phyloP scores from a whole-genome alignment of 2,113 vertebrate species.

The Sturnira hondurensis region DNA sequence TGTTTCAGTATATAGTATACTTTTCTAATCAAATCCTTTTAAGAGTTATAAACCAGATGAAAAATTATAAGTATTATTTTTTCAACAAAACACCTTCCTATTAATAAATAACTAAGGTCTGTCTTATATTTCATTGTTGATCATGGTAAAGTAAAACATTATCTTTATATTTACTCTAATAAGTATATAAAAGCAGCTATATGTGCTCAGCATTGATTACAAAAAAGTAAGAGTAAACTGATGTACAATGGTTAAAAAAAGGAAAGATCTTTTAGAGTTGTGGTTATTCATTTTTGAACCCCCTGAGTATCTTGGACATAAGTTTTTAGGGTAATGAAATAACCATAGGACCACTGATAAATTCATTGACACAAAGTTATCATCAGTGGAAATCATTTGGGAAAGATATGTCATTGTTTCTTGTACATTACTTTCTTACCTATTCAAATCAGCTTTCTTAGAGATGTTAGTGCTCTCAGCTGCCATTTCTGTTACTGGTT shows the following conservation, averaged over 20 bases:
- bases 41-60: neutral
- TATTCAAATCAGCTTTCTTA: neutral
- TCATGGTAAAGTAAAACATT: conserved; percentile 34
- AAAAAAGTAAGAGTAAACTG: neutral
- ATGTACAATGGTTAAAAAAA: neutral
- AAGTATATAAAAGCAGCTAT: neutral
- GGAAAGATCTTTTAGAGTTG: conserved; percentile 42
- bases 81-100: conserved; percentile 1
- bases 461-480: neutral
- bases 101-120: conserved; percentile 25
- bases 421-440: conserved; percentile 50
- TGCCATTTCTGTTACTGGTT: conserved; percentile 47
- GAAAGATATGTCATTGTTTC: conserved; percentile 29
- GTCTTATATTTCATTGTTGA: conserved; percentile 34
- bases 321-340: conserved; percentile 63
- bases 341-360: neutral
- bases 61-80: conserved; percentile 6
- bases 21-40: neutral
- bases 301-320: conserved; percentile 37
- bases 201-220: neutral
- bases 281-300: conserved; percentile 49
- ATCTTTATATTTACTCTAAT: neutral
- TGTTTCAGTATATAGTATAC: neutral
- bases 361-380: conserved; percentile 49
- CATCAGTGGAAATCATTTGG: conserved; percentile 33